Evolutionary conservation across 2,113 vertebrate species (phyloP), one percentile per base, ranked within the genome.

Genomic region (Ifrita kowaldi): DNA sequence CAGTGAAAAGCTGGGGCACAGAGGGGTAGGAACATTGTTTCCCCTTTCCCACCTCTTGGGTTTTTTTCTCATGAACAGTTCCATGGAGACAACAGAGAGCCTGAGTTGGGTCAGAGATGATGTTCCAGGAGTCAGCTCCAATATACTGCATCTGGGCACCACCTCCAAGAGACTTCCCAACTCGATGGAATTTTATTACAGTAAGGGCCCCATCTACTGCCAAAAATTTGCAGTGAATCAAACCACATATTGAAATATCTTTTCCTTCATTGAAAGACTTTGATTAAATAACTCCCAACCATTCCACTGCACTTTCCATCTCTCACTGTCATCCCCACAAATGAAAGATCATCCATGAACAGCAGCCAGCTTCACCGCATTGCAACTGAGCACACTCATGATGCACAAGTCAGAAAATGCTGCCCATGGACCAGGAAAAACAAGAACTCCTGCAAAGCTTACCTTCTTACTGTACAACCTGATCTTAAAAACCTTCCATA

Each of bases 181-280:
- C 69, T n/a, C 0, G 0, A 32, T 33, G 42, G 57, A 16, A 56
- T 90, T 93, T 90, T 95, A 63, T 95, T 93, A 96, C 86, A 86
- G 86, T 93, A 96, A 96, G 93, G 94, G 95, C 96, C 96, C 93
- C 96, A 95, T 56, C 93, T 97, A 93, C 95, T 96, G 93, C 96
- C 91, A 95, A 93, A 74, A 74, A 52, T 63, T n/a, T 89, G 95
- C 94, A 97, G 73, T 90, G 92, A 96, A 93, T 88, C 80, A 84
- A 95, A 52, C 46, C 55, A 47, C 22, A 6, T 74, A 74, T 88
- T 88, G 67, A 80, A 86, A 67, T 68, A 65, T n/a, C 39, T 83
- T 93, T 90, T 90, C 70, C 80, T 89, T 86, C 55, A 74, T 84
- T 86, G 75, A 47, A 84, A 77, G 15, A 16, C 20, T 77, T 70